phyloP scores from a whole-genome alignment of 2,888 invertebrate genomes.

The Pollenia amentaria region DNA sequence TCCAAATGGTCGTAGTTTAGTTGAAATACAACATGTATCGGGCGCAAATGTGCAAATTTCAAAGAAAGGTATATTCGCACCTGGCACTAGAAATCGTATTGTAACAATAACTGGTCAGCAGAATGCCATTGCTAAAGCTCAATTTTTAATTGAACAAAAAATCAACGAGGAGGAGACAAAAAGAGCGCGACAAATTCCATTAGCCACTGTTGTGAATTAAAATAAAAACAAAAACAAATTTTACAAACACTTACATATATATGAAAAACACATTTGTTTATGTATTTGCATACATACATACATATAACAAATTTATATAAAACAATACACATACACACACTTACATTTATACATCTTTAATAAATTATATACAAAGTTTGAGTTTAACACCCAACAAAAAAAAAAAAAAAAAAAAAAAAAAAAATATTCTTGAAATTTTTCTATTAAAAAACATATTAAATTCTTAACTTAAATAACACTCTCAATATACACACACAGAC shows the following conservation, averaged over 20 bases:
- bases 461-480: constrained; percentile 6
- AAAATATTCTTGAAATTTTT: constrained; percentile 70
- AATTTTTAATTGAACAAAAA: constrained; percentile 98
- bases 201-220: constrained; percentile 86
- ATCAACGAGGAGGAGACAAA: constrained; percentile 98
- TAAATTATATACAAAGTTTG: constrained; percentile 52
- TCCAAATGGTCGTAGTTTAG: constrained; percentile 97
- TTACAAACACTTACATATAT: constrained; percentile 14
- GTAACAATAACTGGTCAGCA: constrained; percentile 97
- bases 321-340: constrained; percentile 39
- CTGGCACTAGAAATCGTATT: constrained; percentile 98
- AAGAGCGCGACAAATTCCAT: constrained; percentile 94
- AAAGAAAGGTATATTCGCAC: constrained; percentile 98
- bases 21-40: constrained; percentile 98
- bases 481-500: constrained; percentile 33
- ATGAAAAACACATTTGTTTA: background rate
- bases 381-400: constrained; percentile 71
- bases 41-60: constrained; percentile 99
- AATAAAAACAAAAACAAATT: constrained; percentile 52
- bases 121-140: constrained; percentile 95
- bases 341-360: constrained; percentile 64
- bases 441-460: constrained; percentile 32
- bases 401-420: constrained; percentile 72
- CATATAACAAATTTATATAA: constrained; percentile 14
- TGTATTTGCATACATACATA: constrained; percentile 30